Conservation (phyloP, 1,140 invertebrate genomes). For the Bombus ignitus region DNA sequence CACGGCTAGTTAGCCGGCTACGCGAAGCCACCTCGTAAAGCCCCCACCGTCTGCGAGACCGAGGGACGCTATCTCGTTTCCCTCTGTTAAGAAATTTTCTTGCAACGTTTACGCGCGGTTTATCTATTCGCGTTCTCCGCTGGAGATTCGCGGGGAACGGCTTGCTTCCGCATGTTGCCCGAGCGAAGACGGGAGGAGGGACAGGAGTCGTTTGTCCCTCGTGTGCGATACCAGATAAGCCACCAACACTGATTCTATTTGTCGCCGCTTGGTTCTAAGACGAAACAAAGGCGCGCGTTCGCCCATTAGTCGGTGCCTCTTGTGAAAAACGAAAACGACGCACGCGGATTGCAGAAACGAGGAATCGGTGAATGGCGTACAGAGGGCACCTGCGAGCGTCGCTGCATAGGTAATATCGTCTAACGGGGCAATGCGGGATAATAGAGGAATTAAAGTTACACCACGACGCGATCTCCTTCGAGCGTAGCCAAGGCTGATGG, state of each 20-base stretch:
- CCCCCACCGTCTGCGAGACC: not conserved
- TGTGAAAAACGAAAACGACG: slow-evolving; percentile 5
- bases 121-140: slow-evolving; percentile 1
- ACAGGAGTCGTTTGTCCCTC: not conserved
- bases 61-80: slow-evolving; percentile 12
- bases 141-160: too few relatives aligned
- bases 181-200: too few relatives aligned
- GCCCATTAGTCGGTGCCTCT: slow-evolving; percentile 22
- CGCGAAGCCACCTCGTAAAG: slow-evolving; percentile 27
- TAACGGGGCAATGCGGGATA: slow-evolving; percentile 79
- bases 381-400: not conserved
- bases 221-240: slow-evolving; percentile 39
- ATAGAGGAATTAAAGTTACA: slow-evolving; percentile 79
- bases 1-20: slow-evolving; percentile 58
- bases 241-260: slow-evolving; percentile 22
- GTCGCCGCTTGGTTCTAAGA: slow-evolving; percentile 11
- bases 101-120: slow-evolving; percentile 36
- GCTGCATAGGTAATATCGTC: slow-evolving; percentile 74
- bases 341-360: not conserved
- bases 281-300: slow-evolving; percentile 18
- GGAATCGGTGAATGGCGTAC: not conserved
- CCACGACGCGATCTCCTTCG: slow-evolving; percentile 73
- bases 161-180: not conserved
- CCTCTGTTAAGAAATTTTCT: slow-evolving; percentile 46
- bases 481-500: slow-evolving; percentile 54